phyloP scores from a whole-genome alignment of 2,888 invertebrate species.

The Folsomia manolachei region DNA sequence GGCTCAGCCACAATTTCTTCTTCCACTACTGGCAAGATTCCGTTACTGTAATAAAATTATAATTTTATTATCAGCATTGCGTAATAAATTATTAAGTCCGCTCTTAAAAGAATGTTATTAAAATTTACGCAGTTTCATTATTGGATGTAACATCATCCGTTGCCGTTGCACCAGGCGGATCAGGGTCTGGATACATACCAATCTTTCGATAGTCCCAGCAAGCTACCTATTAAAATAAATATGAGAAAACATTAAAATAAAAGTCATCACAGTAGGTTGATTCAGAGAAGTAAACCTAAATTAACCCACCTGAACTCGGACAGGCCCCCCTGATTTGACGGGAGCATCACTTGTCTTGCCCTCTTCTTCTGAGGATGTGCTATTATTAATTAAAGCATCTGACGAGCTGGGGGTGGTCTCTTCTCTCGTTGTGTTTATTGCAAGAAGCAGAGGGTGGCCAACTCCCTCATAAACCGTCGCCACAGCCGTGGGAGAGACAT shows the following conservation, averaged over 20 bases:
- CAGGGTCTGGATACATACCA: neutral
- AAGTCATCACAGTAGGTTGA: no score
- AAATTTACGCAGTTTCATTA: neutral
- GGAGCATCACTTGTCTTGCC: neutral
- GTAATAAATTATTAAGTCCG: no score
- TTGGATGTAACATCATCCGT: neutral
- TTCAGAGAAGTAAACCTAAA: no score
- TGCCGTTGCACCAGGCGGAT: no score
- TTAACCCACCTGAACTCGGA: slow-evolving; percentile 10
- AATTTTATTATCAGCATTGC: no score
- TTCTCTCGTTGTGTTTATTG: neutral
- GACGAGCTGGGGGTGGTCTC: neutral
- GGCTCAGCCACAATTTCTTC: neutral
- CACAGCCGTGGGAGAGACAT: neutral
- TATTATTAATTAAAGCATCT: neutral
- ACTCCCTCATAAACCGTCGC: slow-evolving; percentile 11
- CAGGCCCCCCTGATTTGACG: no score
- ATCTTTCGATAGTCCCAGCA: neutral
- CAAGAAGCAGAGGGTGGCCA: neutral
- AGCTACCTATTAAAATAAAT: neutral
- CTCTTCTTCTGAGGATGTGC: neutral
- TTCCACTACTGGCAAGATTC: neutral
- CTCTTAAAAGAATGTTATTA: no score
- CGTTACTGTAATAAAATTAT: neutral
- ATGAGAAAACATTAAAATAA: no score